Conservation (phyloP, 2,888 invertebrate genomes). For the Aquatica leii region DNA sequence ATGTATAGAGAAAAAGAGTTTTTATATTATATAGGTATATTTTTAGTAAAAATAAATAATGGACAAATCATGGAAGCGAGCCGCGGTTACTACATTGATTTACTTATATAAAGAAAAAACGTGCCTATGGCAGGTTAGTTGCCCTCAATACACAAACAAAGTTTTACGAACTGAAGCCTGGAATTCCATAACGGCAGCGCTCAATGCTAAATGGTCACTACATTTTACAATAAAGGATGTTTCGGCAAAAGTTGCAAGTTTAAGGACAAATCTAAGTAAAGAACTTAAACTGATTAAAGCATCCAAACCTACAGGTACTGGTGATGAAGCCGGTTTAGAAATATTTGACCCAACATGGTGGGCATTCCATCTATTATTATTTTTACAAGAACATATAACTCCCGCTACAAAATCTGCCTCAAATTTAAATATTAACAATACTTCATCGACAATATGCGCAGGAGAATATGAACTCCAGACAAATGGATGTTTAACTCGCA, state of each 20-base stretch:
- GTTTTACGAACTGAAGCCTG: neutral
- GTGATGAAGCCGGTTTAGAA: neutral
- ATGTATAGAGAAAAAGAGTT: no score
- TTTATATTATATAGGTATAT: no score
- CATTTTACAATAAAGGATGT: neutral
- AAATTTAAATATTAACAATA: neutral
- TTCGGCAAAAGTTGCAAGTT: neutral
- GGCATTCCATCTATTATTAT: neutral
- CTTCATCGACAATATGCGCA: neutral
- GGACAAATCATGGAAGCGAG: neutral
- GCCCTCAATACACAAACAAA: neutral
- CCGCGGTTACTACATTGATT: neutral
- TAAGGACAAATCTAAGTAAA: constrained; percentile 1
- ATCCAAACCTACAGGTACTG: neutral
- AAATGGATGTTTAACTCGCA: no score
- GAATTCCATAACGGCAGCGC: neutral
- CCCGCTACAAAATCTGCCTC: neutral
- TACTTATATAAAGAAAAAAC: constrained; percentile 1
- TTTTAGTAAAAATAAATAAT: no score
- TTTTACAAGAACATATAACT: constrained; percentile 1
- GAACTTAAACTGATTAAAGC: constrained; percentile 6
- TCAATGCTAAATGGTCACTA: neutral
- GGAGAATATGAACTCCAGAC: neutral
- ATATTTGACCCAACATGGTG: neutral
- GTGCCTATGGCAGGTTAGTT: neutral